Percentiles rank a stretch among this genome's conserved stretches.
These are phyloP conservation scores for Epicauta chinensis DNA, from an alignment of 1,140 invertebrate species.

Conservation along the genomic window DNA sequence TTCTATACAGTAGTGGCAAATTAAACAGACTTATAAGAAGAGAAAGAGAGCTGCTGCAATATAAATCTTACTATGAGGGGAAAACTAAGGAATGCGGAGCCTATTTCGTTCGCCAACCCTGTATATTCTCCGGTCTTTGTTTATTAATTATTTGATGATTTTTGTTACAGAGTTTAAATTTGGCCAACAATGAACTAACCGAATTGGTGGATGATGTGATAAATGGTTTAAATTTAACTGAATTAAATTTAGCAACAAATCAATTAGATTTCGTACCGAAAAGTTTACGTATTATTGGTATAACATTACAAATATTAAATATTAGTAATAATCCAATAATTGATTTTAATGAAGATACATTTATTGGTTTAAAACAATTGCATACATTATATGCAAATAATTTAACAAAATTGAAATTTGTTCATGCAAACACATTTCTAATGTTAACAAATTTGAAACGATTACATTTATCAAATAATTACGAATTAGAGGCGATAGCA, in stretches of 20 bases:
- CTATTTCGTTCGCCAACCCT: no score
- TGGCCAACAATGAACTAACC: slow-evolving; percentile 51
- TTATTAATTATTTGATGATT: no score
- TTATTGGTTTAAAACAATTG: slow-evolving; percentile 42
- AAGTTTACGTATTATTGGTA: slow-evolving; percentile 45
- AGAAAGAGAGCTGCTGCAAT: no score
- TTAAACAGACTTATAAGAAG: no score
- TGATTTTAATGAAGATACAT: slow-evolving; percentile 49
- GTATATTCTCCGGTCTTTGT: background rate
- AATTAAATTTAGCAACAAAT: slow-evolving; percentile 53
- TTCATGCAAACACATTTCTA: slow-evolving; percentile 48
- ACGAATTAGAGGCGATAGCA: background rate
- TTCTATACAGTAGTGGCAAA: no score
- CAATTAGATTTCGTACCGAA: slow-evolving; percentile 50
- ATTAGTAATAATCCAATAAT: slow-evolving; percentile 52
- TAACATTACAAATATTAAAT: slow-evolving; percentile 48
- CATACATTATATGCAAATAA: slow-evolving; percentile 40
- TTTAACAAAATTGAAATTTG: slow-evolving; percentile 46
- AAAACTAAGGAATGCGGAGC: no score
- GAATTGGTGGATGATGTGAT: slow-evolving; percentile 43
- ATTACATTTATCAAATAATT: slow-evolving; percentile 44
- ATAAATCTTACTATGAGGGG: no score
- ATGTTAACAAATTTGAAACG: slow-evolving; percentile 46
- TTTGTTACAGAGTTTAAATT: slow-evolving; percentile 50
- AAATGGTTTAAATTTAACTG: slow-evolving; percentile 43